These are phyloP conservation scores for Canis aureus DNA, from an alignment of 2,113 vertebrate species.

Conservation along the genomic window DNA sequence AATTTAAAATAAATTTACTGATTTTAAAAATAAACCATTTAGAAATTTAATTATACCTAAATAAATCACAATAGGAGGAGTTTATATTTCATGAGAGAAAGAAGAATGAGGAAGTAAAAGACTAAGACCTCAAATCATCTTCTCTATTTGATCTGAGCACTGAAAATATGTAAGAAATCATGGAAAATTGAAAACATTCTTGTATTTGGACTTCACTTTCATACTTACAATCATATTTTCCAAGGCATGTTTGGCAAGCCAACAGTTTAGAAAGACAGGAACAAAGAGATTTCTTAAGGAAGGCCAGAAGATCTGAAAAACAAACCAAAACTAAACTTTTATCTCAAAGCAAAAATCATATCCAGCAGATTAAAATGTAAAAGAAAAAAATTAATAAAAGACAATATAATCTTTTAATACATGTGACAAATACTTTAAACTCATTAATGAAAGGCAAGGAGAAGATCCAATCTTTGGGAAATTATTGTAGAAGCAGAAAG, in stretches of 20 bases:
- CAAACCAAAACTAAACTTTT: conserved; percentile 70
- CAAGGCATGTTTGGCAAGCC: conserved; percentile 93
- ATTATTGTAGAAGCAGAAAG: neutral
- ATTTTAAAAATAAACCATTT: neutral
- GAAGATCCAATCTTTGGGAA: neutral
- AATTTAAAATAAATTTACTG: neutral
- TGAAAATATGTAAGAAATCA: neutral
- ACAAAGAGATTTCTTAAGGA: conserved; percentile 91
- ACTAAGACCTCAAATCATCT: neutral
- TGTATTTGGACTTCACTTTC: neutral
- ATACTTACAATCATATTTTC: conserved; percentile 94
- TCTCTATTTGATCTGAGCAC: neutral
- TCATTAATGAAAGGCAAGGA: neutral
- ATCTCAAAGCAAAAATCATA: conserved; percentile 32
- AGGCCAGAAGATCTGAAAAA: conserved; percentile 91
- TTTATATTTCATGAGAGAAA: neutral
- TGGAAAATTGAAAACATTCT: neutral
- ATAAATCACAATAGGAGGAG: neutral
- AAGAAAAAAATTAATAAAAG: neutral
- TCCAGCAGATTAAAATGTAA: neutral
- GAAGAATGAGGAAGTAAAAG: neutral
- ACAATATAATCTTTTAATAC: neutral
- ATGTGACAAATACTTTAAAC: neutral
- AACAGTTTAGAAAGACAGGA: conserved; percentile 94
- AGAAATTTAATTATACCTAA: neutral